Evolutionary conservation across 2,113 vertebrate species (phyloP).

Genomic region (Labrus mixtus): DNA sequence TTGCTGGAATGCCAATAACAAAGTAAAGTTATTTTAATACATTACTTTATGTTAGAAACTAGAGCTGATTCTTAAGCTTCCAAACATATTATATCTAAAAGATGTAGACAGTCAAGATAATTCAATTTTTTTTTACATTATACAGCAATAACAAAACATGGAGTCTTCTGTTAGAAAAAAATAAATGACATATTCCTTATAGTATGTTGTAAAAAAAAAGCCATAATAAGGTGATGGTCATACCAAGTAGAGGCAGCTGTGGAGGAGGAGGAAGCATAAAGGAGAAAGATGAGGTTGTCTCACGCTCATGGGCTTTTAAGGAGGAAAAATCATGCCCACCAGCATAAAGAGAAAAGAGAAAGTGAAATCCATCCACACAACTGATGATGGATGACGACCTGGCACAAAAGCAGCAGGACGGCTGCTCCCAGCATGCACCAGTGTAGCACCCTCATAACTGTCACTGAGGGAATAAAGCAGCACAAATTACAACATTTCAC

Average conservation of each 20-base stretch:
- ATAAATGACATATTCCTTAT: too few relatives aligned
- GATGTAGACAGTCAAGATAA: too few relatives aligned
- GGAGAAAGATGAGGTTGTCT: not conserved
- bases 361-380: slow-evolving; percentile 83
- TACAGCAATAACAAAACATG: too few relatives aligned
- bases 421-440: slow-evolving; percentile 72
- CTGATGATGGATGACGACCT: slow-evolving; percentile 77
- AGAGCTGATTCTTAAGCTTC: too few relatives aligned
- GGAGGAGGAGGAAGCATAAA: not conserved
- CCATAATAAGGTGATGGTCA: too few relatives aligned
- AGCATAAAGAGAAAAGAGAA: slow-evolving; percentile 80
- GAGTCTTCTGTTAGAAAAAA: too few relatives aligned
- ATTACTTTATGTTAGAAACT: too few relatives aligned
- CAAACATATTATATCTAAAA: too few relatives aligned
- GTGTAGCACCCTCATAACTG: slow-evolving; percentile 63
- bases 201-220: too few relatives aligned
- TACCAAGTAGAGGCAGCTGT: not conserved
- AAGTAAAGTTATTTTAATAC: too few relatives aligned
- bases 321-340: slow-evolving; percentile 61
- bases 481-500: not conserved
- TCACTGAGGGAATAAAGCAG: slow-evolving; percentile 32
- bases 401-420: slow-evolving; percentile 72
- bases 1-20: too few relatives aligned
- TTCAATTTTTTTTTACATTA: too few relatives aligned
- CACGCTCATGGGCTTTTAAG: not conserved